phyloP scores from a whole-genome alignment of 2,113 vertebrate genomes.

The Percopsis transmontana region DNA sequence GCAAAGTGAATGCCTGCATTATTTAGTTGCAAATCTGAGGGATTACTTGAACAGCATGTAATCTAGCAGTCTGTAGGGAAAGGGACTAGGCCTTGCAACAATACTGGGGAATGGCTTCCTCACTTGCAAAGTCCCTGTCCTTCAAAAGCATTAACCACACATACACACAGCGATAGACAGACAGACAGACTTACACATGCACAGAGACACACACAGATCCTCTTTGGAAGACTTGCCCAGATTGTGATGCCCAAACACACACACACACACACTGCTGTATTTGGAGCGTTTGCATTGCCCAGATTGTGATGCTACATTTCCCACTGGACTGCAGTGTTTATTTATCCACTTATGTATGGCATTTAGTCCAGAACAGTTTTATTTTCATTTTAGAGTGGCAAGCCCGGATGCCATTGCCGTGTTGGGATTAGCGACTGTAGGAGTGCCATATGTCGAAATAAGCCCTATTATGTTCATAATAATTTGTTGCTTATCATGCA shows the following conservation, averaged over 20 bases:
- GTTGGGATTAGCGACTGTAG: conserved; percentile 38
- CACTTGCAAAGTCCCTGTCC: conserved; percentile 62
- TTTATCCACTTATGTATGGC: conserved; percentile 75
- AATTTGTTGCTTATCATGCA: conserved; percentile 42
- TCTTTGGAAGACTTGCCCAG: not conserved
- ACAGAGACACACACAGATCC: conserved; percentile 2
- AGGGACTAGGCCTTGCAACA: conserved; percentile 65
- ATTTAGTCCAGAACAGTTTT: conserved; percentile 72
- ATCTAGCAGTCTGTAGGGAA: conserved; percentile 77
- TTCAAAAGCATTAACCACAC: conserved; percentile 45
- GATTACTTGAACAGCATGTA: conserved; percentile 80
- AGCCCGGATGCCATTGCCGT: conserved; percentile 55
- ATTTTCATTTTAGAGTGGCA: conserved; percentile 68
- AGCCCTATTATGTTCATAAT: conserved; percentile 42
- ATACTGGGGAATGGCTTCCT: conserved; percentile 61
- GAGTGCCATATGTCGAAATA: conserved; percentile 48
- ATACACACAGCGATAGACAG: conserved; percentile 35
- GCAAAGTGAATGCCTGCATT: conserved; percentile 66
- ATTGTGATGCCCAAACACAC: not conserved
- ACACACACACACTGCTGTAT: conserved; percentile 22
- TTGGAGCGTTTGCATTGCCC: conserved; percentile 50
- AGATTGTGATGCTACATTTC: conserved; percentile 58
- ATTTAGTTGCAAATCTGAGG: conserved; percentile 69
- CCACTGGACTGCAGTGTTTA: conserved; percentile 60
- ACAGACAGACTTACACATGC: conserved; percentile 37